Percentiles rank a stretch among this genome's conserved stretches.
These are phyloP conservation scores for Aphyosemion australe DNA, from an alignment of 2,113 vertebrate species.

Conservation along the genomic window DNA sequence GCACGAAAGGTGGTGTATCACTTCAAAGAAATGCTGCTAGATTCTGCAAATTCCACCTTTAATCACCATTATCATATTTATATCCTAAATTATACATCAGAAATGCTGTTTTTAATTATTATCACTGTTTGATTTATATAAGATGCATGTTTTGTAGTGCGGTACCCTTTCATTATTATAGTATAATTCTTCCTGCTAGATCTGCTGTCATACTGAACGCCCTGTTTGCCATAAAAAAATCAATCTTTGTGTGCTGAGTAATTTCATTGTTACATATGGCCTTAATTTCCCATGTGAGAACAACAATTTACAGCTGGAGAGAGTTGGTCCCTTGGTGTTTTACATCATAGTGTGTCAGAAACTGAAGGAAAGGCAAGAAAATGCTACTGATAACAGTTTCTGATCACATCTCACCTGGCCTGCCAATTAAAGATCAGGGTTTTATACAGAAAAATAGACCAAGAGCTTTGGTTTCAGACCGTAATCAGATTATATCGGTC, in stretches of 20 bases:
- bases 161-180: no score
- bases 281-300: constrained; percentile 5
- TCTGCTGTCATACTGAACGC: not conserved
- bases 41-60: not conserved
- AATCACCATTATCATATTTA: not conserved
- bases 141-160: no score
- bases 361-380: constrained; percentile 26
- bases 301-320: constrained; percentile 10
- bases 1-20: no score
- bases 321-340: constrained; percentile 14
- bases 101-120: no score
- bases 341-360: constrained; percentile 14
- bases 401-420: constrained; percentile 19
- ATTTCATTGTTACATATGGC: constrained; percentile 1
- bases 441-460: no score
- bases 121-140: no score
- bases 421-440: constrained; percentile 37
- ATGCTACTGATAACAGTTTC: constrained; percentile 44
- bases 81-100: no score
- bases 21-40: not conserved
- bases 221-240: not conserved
- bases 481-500: not conserved
- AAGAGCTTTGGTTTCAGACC: not conserved
- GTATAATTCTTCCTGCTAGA: not conserved
- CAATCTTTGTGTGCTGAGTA: not conserved